A percentile compares a stretch with the other conserved stretches of the same genome.
Evolutionary conservation across 2,113 vertebrate species (phyloP).

Genomic region (Hiodon tergisus): DNA sequence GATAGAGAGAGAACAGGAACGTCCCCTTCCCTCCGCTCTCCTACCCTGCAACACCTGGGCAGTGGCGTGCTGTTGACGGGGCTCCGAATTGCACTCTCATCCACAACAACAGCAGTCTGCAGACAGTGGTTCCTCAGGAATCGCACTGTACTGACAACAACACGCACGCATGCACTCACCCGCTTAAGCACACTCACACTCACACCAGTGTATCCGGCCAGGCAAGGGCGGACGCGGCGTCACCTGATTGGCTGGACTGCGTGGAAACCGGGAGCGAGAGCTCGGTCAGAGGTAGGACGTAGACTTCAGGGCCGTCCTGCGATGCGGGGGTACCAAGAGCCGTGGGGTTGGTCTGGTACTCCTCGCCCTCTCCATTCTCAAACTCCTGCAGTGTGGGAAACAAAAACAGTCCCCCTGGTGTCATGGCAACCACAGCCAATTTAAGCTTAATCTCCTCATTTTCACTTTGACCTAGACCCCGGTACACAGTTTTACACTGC

Average conservation of each 20-base stretch:
- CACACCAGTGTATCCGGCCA: not conserved
- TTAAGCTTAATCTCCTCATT: not conserved
- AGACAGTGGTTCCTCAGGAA: slow-evolving; percentile 12
- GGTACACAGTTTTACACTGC: too few species aligned
- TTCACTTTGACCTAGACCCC: not conserved
- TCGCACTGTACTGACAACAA: not conserved
- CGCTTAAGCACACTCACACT: not conserved
- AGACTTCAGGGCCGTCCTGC: slow-evolving; percentile 87
- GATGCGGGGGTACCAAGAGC: slow-evolving; percentile 75
- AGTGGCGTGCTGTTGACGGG: too few species aligned
- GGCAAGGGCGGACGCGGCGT: too few species aligned
- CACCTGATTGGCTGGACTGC: slow-evolving; percentile 89
- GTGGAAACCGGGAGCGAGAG: slow-evolving; percentile 89
- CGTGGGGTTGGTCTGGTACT: slow-evolving; percentile 75
- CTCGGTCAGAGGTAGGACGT: slow-evolving; percentile 90
- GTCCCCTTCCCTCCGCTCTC: not conserved
- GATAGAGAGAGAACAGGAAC: slow-evolving; percentile 5
- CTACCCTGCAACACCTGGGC: too few species aligned
- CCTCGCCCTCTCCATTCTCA: slow-evolving; percentile 86
- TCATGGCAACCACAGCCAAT: too few species aligned
- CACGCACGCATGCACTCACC: too few species aligned
- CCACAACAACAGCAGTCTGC: not conserved
- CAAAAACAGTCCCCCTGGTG: not conserved
- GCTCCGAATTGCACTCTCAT: too few species aligned
- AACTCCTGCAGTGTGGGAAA: slow-evolving; percentile 71